Conservation (phyloP, 1,140 invertebrate species). For the Brachionus koreanus region DNA sequence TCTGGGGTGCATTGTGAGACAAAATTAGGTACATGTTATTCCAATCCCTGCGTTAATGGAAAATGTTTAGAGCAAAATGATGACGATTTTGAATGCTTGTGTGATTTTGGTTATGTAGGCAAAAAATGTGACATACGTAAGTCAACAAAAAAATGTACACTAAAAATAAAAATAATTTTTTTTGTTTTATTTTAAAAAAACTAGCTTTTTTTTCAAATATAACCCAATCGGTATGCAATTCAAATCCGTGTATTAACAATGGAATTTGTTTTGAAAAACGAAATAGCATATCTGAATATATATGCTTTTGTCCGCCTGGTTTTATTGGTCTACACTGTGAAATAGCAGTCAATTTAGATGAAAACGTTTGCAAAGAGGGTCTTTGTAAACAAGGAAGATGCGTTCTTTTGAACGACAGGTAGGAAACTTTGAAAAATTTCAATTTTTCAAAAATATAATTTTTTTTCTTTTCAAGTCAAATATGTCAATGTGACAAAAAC, state of each 20-base stretch:
- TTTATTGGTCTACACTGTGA: constrained; percentile 50
- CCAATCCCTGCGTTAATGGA: constrained; percentile 26
- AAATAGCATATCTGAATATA: constrained; percentile 47
- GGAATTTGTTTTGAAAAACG: constrained; percentile 49
- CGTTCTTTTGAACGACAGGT: not conserved
- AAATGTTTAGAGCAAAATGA: constrained; percentile 7
- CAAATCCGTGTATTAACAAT: constrained; percentile 49
- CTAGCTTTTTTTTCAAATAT: constrained; percentile 27
- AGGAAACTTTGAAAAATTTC: not conserved
- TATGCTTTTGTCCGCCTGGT: constrained; percentile 49
- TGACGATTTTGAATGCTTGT: not conserved
- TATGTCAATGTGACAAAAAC: constrained; percentile 44
- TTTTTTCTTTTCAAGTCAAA: not conserved
- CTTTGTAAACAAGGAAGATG: constrained; percentile 33
- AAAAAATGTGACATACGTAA: constrained; percentile 47
- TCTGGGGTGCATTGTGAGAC: constrained; percentile 48
- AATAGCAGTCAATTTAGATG: constrained; percentile 46
- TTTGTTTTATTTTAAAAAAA: not conserved
- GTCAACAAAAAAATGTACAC: not conserved
- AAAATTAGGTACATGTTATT: not conserved
- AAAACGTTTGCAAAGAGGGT: not conserved
- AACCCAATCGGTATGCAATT: constrained; percentile 37
- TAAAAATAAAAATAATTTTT: not conserved
- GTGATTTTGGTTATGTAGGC: constrained; percentile 21
- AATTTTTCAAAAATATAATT: not conserved